A percentile compares a stretch with the other conserved stretches of the same genome.
These are phyloP conservation scores for Hystrix cristata DNA, from an alignment of 2,113 vertebrate genomes.

Conservation along the genomic window DNA sequence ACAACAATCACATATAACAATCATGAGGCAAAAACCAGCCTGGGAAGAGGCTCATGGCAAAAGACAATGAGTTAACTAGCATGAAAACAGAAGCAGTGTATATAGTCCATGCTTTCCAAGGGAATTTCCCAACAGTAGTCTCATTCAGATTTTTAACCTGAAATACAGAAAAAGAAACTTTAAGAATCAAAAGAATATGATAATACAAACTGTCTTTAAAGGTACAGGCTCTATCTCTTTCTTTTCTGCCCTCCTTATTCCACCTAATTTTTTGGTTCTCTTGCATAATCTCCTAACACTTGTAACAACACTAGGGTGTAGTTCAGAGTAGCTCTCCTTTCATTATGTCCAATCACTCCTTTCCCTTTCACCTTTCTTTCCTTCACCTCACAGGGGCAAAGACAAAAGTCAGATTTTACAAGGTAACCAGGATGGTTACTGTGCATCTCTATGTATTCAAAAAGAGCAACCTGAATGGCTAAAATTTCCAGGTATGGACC, in stretches of 20 bases:
- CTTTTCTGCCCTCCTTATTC: neutral
- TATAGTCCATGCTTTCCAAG: neutral
- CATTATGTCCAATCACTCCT: neutral
- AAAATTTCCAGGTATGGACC: neutral
- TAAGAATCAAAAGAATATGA: conserved; percentile 7
- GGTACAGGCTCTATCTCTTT: neutral
- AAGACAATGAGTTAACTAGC: neutral
- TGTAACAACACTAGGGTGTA: neutral
- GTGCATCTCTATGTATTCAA: conserved; percentile 8
- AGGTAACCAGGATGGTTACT: conserved; percentile 18
- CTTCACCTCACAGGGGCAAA: neutral
- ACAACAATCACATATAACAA: neutral
- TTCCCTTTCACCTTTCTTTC: neutral
- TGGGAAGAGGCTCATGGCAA: neutral
- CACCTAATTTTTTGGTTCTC: neutral
- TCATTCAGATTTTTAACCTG: neutral
- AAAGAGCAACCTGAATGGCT: neutral
- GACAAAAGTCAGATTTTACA: conserved; percentile 45
- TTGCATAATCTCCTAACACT: neutral
- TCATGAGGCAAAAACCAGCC: neutral
- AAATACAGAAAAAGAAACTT: neutral
- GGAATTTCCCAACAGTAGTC: neutral
- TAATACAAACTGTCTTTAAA: neutral
- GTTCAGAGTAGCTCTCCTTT: neutral
- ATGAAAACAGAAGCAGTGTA: neutral